phyloP scores from a whole-genome alignment of 2,113 vertebrate genomes.

The Bothrops jararaca region DNA sequence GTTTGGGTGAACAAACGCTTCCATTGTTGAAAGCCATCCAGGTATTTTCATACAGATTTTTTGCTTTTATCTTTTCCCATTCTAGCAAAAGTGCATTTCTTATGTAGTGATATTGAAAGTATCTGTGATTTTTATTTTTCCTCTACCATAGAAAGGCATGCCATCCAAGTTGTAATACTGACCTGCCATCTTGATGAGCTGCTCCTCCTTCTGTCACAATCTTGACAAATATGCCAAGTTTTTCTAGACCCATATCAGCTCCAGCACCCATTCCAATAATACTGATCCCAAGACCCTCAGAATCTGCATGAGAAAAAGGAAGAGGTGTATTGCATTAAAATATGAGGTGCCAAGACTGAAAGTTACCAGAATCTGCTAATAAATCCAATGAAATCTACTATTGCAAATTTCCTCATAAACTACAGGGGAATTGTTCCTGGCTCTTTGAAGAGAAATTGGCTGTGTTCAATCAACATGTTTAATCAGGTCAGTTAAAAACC shows the following conservation, averaged over 20 bases:
- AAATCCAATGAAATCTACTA: background rate
- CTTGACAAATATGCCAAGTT: constrained; percentile 95
- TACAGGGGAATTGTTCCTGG: background rate
- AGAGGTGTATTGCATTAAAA: fast-evolving
- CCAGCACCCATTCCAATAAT: constrained; percentile 97
- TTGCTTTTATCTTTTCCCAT: no score
- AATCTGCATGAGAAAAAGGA: constrained; percentile 69
- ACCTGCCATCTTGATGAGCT: constrained; percentile 89
- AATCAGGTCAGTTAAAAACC: no score
- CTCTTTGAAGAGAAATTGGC: background rate
- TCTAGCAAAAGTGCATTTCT: no score
- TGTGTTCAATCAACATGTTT: no score
- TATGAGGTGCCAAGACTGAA: background rate
- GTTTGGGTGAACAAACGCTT: no score
- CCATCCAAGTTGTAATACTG: background rate
- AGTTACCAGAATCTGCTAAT: background rate
- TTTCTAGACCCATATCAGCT: constrained; percentile 95
- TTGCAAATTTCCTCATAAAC: background rate
- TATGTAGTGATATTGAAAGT: no score
- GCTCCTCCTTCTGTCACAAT: constrained; percentile 92
- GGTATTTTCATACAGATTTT: no score
- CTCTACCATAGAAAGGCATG: no score
- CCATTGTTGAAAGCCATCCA: no score
- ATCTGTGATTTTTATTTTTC: no score
- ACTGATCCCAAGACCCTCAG: constrained; percentile 91